Conservation (phyloP, 2,797 vertebrate species). For the Cyclura pinguis region DNA sequence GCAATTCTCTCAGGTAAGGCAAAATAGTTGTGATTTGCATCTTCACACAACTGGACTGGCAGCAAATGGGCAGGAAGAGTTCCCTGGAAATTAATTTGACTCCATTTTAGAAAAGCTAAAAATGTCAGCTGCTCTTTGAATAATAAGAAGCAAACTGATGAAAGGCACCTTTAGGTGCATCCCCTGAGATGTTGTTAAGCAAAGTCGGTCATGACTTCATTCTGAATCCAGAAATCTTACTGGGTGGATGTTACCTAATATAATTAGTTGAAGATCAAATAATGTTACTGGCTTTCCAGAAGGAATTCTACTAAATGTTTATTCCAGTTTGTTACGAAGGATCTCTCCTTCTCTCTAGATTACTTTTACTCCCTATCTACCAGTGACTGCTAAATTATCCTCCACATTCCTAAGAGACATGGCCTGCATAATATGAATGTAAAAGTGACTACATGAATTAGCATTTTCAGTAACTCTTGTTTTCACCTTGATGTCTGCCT, state of each 20-base stretch:
- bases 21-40: background rate
- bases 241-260: background rate
- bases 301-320: background rate
- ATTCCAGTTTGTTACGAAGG: background rate
- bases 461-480: background rate
- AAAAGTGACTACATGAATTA: background rate
- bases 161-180: background rate
- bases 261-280: constrained; percentile 4
- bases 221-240: background rate
- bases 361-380: background rate
- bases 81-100: background rate
- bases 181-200: background rate
- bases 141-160: background rate
- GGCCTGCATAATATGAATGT: background rate
- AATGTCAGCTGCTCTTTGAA: background rate
- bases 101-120: constrained; percentile 32
- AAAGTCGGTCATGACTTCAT: background rate
- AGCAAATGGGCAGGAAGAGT: accelerated
- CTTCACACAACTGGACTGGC: background rate
- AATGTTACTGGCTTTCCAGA: background rate
- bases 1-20: background rate
- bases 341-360: background rate
- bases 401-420: background rate
- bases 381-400: background rate
- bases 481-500: background rate